Percentiles rank a stretch among this genome's conserved stretches.
Evolutionary conservation across 1,140 invertebrate species (phyloP).

Genomic region (Zaprionus taronus): DNA sequence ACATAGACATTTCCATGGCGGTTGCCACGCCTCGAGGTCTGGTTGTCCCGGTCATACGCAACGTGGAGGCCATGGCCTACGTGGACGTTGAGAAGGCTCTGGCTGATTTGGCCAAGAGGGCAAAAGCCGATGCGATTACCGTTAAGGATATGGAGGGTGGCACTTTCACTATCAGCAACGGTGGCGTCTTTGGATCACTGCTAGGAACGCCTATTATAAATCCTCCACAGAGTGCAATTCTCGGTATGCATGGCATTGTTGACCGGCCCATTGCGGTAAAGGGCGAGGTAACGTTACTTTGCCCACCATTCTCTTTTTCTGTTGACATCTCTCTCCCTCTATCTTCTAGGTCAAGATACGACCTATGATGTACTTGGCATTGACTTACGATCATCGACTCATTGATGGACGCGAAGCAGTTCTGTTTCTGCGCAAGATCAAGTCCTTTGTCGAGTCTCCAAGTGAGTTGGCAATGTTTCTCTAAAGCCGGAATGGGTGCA

Average conservation of each 20-base stretch:
- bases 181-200: constrained; percentile 99
- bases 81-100: constrained; percentile 97
- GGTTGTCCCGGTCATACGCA: constrained; percentile 99
- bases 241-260: constrained; percentile 99
- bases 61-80: constrained; percentile 98
- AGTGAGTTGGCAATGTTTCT: constrained; percentile 8
- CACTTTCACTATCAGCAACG: constrained; percentile 99
- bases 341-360: constrained; percentile 93
- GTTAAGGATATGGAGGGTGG: constrained; percentile 99
- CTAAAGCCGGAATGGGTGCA: background rate
- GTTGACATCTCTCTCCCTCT: background rate
- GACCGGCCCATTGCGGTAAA: constrained; percentile 97
- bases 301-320: too few relatives aligned
- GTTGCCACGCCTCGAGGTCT: constrained; percentile 99
- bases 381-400: constrained; percentile 99
- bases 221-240: constrained; percentile 98
- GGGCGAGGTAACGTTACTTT: constrained; percentile 90
- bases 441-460: constrained; percentile 98
- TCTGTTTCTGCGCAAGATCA: constrained; percentile 98
- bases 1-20: constrained; percentile 99
- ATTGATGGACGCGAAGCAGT: constrained; percentile 99
- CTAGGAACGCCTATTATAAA: constrained; percentile 99
- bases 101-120: constrained; percentile 95
- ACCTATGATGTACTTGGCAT: constrained; percentile 99
- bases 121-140: constrained; percentile 92